These are phyloP conservation scores for Tragulus kanchil DNA, from an alignment of 2,113 vertebrate species.

Conservation along the genomic window DNA sequence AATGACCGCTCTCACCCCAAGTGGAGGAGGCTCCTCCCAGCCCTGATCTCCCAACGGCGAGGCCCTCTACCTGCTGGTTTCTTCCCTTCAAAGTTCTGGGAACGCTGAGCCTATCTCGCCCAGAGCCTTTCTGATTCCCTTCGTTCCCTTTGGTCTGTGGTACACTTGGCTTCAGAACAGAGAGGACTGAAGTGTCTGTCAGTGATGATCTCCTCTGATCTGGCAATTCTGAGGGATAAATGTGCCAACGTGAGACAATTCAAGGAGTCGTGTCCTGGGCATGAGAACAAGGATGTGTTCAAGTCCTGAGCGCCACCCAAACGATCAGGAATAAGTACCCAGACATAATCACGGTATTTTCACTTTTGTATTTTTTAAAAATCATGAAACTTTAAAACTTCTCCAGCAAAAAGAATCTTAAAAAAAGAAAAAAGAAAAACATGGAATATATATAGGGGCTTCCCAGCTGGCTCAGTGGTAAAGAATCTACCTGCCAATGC, in stretches of 20 bases:
- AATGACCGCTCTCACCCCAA: background rate
- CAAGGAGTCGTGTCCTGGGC: background rate
- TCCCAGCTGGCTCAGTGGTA: background rate
- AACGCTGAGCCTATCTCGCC: background rate
- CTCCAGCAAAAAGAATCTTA: background rate
- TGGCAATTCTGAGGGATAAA: conserved; percentile 1
- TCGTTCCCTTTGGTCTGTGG: background rate
- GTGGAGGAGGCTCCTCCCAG: background rate
- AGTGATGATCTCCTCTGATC: background rate
- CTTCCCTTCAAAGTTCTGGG: conserved; percentile 45
- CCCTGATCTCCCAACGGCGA: background rate
- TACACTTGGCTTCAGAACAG: conserved; percentile 50
- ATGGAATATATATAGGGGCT: background rate
- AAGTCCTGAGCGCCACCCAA: background rate
- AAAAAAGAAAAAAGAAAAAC: background rate
- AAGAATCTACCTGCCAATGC: background rate
- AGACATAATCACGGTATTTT: background rate
- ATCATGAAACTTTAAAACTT: background rate
- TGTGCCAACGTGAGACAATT: conserved; percentile 54
- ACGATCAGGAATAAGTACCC: background rate
- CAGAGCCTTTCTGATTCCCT: conserved; percentile 32
- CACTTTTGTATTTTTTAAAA: background rate
- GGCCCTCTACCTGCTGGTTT: background rate
- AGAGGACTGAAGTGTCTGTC: conserved; percentile 6
- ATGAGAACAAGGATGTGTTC: background rate